phyloP scores from a whole-genome alignment of 2,113 vertebrate genomes.

The Cygnus buccinator region DNA sequence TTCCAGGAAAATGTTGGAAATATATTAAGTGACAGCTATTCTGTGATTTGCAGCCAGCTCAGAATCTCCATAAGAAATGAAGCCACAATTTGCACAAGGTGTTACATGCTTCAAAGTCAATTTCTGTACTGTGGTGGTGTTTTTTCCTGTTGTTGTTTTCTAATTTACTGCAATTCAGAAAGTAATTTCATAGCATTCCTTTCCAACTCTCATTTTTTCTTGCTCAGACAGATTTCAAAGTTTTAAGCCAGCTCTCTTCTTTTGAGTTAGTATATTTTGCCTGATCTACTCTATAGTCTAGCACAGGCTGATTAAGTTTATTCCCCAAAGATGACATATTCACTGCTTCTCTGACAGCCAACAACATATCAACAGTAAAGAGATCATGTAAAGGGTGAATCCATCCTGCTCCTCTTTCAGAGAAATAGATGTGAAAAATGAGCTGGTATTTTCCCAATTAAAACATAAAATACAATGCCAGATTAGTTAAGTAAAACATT shows the following conservation, averaged over 20 bases:
- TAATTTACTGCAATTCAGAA: not conserved
- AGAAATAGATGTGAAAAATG: not conserved
- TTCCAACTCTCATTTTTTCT: not conserved
- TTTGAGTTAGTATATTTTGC: not conserved
- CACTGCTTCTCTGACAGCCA: not conserved
- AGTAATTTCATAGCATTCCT: not conserved
- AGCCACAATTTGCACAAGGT: not conserved
- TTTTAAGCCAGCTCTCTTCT: not conserved
- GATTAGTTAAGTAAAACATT: not conserved
- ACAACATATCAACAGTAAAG: not conserved
- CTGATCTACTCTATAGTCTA: not conserved
- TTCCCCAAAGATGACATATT: not conserved
- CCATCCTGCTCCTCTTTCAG: not conserved
- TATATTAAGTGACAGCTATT: not conserved
- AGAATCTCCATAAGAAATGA: not conserved
- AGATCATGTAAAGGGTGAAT: not conserved
- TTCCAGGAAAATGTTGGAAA: not conserved
- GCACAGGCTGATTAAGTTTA: not conserved
- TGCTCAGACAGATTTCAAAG: not conserved
- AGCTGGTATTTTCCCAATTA: not conserved
- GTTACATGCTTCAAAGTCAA: not conserved
- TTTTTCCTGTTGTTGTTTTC: not conserved
- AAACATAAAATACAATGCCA: not conserved
- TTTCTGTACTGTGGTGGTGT: not conserved
- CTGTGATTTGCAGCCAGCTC: not conserved